phyloP scores from a whole-genome alignment of 2,113 vertebrate genomes.

The Trichechus manatus region DNA sequence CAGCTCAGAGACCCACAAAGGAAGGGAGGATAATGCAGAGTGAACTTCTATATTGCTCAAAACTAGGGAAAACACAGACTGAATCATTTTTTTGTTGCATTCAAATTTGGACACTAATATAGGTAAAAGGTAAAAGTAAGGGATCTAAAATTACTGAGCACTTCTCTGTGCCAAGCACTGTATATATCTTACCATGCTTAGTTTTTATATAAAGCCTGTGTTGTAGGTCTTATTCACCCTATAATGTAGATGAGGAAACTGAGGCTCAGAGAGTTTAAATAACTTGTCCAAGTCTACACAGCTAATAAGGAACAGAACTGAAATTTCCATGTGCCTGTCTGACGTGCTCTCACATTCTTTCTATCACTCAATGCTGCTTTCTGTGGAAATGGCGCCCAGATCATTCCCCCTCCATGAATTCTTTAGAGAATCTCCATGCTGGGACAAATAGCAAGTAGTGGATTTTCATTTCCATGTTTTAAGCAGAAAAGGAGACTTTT shows the following conservation, averaged over 20 bases:
- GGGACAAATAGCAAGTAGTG: accelerated
- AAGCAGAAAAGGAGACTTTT: neutral
- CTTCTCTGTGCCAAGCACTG: neutral
- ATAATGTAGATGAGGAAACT: neutral
- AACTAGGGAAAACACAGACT: neutral
- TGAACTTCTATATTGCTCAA: neutral
- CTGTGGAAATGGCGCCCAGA: neutral
- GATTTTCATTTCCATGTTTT: neutral
- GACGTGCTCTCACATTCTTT: neutral
- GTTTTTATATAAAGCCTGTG: neutral
- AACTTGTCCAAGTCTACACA: neutral
- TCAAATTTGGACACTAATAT: neutral
- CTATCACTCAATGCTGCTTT: neutral
- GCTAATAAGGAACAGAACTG: neutral
- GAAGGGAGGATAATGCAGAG: neutral
- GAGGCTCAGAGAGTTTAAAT: neutral
- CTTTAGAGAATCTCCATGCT: neutral
- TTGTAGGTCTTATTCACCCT: neutral
- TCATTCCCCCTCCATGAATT: neutral
- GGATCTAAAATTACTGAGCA: neutral
- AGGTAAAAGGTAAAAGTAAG: accelerated
- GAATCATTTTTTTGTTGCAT: neutral
- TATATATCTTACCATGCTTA: no score
- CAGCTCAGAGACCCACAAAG: neutral
- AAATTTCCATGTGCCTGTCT: neutral